Evolutionary conservation across 1,140 invertebrate genomes (phyloP), one percentile per base, ranked within the genome.

Genomic region (Sarcophaga peregrina): DNA sequence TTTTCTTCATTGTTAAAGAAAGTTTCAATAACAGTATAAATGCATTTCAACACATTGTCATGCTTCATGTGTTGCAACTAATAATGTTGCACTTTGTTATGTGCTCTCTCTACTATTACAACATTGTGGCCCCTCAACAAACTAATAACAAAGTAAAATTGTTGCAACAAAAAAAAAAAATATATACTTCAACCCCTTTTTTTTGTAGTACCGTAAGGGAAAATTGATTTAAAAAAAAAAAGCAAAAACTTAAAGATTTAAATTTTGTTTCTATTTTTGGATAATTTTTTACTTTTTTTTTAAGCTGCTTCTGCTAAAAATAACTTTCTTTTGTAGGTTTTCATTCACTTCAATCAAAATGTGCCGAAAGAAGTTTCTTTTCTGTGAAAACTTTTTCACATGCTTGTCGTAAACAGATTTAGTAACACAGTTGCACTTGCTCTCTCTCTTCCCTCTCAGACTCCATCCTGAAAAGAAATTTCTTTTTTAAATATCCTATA

Each of bases 21-120:
- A 58, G 54, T 58, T 58, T 58, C 54, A 58, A 58, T 58, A 58
- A 58, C 54, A 58, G 54, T 58, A 58, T n/a, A 58, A 58, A 58
- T 58, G 54, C 54, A 58, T 58, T 58, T 58, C 15, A 58, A 58
- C 13, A 58, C 54, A 58, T 58, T 58, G 54, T 58, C 54, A 58
- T 58, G 54, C 54, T 58, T 58, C 54, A 58, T 58, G 54, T 58
- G 54, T 58, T 58, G 54, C 15, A 58, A n/a, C 54, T 58, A 58
- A 58, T 58, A 58, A 58, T n/a, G 54, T 58, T 58, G 54, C 54
- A 58, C 54, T 58, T 58, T 58, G 54, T 58, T 7, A 7, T 13
- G 15, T n/a, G 2, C 54, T 58, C n/a, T 58, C 13, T n/a, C 54
- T n/a, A n/a, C 15, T n/a, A 58, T 58, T n/a, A 58, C 15, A 13